phyloP scores from a whole-genome alignment of 2,888 invertebrate genomes.

The Subacronicta megacephala region DNA sequence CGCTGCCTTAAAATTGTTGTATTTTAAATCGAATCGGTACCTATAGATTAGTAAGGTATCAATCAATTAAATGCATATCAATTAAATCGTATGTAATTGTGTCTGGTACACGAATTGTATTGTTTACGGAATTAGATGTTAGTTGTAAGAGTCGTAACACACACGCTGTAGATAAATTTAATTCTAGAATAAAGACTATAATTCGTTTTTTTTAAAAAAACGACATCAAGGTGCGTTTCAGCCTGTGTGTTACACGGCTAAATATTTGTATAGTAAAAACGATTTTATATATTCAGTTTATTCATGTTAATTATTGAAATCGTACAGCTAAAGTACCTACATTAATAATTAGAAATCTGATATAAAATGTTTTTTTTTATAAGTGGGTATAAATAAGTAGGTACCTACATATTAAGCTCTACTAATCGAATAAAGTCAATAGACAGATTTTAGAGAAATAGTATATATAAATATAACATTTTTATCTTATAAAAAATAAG shows the following conservation, averaged over 20 bases:
- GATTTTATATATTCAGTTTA: slow-evolving; percentile 30
- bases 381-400: no score
- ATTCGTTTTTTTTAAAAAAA: no score
- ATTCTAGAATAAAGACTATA: no score
- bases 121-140: slow-evolving; percentile 49
- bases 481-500: no score
- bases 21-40: slow-evolving; percentile 28
- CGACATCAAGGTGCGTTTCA: slow-evolving; percentile 8
- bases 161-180: slow-evolving; percentile 19
- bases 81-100: slow-evolving; percentile 58
- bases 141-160: slow-evolving; percentile 45
- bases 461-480: no score
- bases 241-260: slow-evolving; percentile 38
- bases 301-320: slow-evolving; percentile 22
- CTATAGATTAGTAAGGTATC: slow-evolving; percentile 8
- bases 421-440: no score
- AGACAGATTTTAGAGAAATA: no score
- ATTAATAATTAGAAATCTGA: no score
- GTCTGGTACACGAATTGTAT: slow-evolving; percentile 71
- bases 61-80: slow-evolving; percentile 63
- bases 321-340: slow-evolving; percentile 4
- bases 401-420: no score
- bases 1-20: slow-evolving; percentile 32
- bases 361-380: no score
- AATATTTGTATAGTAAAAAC: slow-evolving; percentile 22